Base-by-base conservation (phyloP, 1,140 invertebrate species). In the Oedothorax gibbosus region DNA sequence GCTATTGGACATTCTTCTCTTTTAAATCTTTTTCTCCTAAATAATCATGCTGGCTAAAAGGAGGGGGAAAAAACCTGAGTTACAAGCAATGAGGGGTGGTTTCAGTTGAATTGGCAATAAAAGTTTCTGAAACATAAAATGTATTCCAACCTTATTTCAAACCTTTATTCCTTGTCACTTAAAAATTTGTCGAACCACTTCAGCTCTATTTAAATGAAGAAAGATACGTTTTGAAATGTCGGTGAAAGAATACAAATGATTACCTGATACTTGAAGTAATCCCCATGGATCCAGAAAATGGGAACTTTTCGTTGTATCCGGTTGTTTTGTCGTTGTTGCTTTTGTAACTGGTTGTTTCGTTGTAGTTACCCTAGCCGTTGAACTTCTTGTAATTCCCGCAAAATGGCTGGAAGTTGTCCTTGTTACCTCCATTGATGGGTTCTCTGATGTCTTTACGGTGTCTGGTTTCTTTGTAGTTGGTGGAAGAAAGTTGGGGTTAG, bases 221-320 rank as follows among this genome's bases (percentile, higher is more conserved):
- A 35, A 35, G 35, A 35, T 35, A 35, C 35, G 35, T 35, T 35
- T 35, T 5, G 35, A 35, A 35, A 35, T 35, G 35, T 35, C 35
- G 35, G 35, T 35, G 21, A 51, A 53, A 51, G 68, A 84, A 10
- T 20, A 50, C 1, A 57, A 20, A 83, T 84, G 64, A 86, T 86
- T 72, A 89, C 88, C 56, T 78, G 88, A 84, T 68, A 86, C 86
- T 88, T 88, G 65, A 71, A 88, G 62, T 62, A 87, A 35, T 76
- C 86, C 65, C 88, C 88, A 84, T 9, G 82, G 82, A 51, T 84
- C 82, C 20, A 51, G 18, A 49, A 84, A 68, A 9, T 69, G 49
- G 75, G n/a, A 65, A 64, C 50, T 49, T 51, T 65, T 57, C 50
- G 65, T 9, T 15, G 35, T 80, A 15, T 69, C 62, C 56, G 64